These are phyloP conservation scores for Coptodon rendalli DNA, from an alignment of 2,113 vertebrate species.

Conservation along the genomic window DNA sequence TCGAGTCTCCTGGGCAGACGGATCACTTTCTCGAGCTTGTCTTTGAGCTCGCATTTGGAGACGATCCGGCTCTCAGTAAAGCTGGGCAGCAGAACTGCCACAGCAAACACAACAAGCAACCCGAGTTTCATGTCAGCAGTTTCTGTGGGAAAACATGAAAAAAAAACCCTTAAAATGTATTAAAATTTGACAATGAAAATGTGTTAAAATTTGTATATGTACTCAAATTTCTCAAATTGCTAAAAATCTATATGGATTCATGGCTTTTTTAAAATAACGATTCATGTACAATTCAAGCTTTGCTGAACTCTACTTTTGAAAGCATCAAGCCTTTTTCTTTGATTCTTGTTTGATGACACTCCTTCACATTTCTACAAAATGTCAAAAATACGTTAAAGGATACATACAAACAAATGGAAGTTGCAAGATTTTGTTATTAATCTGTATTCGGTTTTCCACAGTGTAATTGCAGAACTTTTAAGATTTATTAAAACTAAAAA, in stretches of 20 bases:
- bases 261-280: not conserved
- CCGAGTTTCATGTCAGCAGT: slow-evolving; percentile 7
- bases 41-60: slow-evolving; percentile 31
- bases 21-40: not conserved
- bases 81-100: slow-evolving; percentile 12
- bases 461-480: too few relatives aligned
- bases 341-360: not conserved
- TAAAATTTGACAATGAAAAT: too few relatives aligned
- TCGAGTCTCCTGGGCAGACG: not conserved
- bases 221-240: not conserved
- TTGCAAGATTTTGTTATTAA: not conserved
- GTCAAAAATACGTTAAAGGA: not conserved
- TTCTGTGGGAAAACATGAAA: not conserved
- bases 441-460: too few relatives aligned
- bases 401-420: not conserved
- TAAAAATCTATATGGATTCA: not conserved
- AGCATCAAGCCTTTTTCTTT: too few relatives aligned
- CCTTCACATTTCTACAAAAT: not conserved
- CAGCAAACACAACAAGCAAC: slow-evolving; percentile 18
- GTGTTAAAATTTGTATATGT: not conserved
- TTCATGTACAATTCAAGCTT: not conserved
- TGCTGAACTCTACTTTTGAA: too few relatives aligned
- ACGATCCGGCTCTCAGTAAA: slow-evolving; percentile 1
- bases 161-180: not conserved
- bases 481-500: not conserved